Base-by-base conservation (phyloP, 1,140 invertebrate genomes). In the Doryteuthis pealeii region DNA sequence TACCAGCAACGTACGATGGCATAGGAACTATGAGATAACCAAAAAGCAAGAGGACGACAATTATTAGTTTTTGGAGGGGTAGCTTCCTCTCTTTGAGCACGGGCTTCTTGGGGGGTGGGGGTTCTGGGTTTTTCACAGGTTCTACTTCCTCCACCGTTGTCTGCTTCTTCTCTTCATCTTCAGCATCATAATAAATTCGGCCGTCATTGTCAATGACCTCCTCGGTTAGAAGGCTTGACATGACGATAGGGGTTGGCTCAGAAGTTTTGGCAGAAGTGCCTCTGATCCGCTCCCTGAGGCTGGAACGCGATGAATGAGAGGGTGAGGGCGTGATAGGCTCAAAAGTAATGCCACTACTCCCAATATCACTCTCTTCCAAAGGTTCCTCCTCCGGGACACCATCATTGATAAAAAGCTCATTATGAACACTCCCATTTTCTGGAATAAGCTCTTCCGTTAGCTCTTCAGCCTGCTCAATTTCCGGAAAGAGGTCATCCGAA, bases 1-100 rank as follows among this genome's bases (percentile, higher is more conserved):
- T 67, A n/a, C 86, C 86, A 49, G 81, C 82, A 12, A 87, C 14
- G 72, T 79, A 87, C 12, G 85, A 80, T 30, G 86, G 85, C 35
- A 87, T 69, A 2, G 86, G 86, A 28, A 86, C 32, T 58, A 86
- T 79, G 40, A 85, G 68, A 45, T 83, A 87, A 10, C 82, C 54
- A 74, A 87, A 81, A 10, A 85, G 30, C 32, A 76, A 58, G 26
- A 81, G 31, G 1, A 73, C 70, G n/a, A 78, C 31, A 49, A 75
- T 67, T 49, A 77, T 12, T 33, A 82, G 30, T 74, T 78, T 78
- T 18, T 77, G 76, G 45, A 78, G 74, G 31, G 81, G 82, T 14
- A 83, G 30, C n/a, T 71, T 35, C 26, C 33, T 43, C 31, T 49
- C 28, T 30, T 28, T 26, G 26, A 22, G 26, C 5, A 22, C 12